Evolutionary conservation across 1,140 invertebrate species (phyloP), one percentile per base, ranked within the genome.

Genomic region (Latrodectus geometricus): DNA sequence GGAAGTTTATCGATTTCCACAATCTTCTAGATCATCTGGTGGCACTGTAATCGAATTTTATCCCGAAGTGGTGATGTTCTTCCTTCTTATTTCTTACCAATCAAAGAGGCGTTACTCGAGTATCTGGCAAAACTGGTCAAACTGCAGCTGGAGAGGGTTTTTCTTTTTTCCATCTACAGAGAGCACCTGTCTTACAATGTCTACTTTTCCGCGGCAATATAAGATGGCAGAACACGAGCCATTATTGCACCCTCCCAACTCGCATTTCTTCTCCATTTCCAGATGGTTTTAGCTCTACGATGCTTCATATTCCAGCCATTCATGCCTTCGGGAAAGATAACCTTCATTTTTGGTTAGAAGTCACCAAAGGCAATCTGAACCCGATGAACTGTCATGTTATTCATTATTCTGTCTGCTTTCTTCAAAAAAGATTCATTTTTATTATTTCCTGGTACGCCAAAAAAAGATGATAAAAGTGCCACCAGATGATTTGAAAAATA

Each of bases 81-180:
- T 17, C 54, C 17, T 61, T 61, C 17, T 17, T 61, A 61, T 61
- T 61, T 61, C 54, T 11, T 17, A 14, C 17, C 11, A 14, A 61
- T 61, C 54, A 56, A 76, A 81, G 68, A 81, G 79, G 79, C 79
- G 74, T 76, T 76, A 9, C 48, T 74, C 72, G 0, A 48, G 77
- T 17, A 68, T 54, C 79, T 81, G 20, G 79, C 52, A 52, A 68
- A 81, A 81, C 79, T 69, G 79, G 79, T 81, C 79, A 70, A 20
- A 72, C 68, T 70, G 79, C 79, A 81, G 79, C 79, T 81, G 79
- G 35, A 50, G 66, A 52, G 8, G 66, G 70, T 70, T 48, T 70
- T 35, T 35, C 5, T 35, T 35, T 35, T 35, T 35, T 61, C 70
- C 11, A 50, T 17, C 14, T 21, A 17, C 15, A 35, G 68, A 12